phyloP scores from a whole-genome alignment of 2,797 vertebrate genomes.

The Labroides dimidiatus region DNA sequence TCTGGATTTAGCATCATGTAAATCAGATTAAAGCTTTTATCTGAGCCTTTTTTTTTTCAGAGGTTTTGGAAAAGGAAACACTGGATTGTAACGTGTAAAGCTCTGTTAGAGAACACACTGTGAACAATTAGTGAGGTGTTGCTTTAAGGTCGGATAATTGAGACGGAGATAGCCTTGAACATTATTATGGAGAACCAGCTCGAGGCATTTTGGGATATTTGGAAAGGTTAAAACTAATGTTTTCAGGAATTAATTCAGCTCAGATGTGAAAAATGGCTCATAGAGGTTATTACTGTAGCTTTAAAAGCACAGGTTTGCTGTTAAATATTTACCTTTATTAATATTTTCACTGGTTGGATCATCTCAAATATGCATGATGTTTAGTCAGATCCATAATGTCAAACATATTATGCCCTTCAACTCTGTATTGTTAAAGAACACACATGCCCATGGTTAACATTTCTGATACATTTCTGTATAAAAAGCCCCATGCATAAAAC shows the following conservation, averaged over 20 bases:
- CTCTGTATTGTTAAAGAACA: too few species aligned
- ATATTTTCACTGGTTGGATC: conserved; percentile 10
- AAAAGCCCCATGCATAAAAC: conserved; percentile 39
- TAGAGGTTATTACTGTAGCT: conserved; percentile 16
- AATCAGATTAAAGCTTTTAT: too few species aligned
- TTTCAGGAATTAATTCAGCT: conserved; percentile 85
- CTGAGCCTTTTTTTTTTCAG: too few species aligned
- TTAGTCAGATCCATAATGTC: not conserved
- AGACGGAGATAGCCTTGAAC: not conserved
- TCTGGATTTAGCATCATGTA: not conserved
- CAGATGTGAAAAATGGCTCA: conserved; percentile 54
- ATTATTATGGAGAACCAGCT: conserved; percentile 1
- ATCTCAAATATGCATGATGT: conserved; percentile 11
- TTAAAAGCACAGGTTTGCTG: conserved; percentile 27
- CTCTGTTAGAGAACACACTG: not conserved
- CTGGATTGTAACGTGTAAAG: too few species aligned
- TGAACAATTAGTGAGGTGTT: not conserved
- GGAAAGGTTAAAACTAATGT: conserved; percentile 21
- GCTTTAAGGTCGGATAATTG: conserved; percentile 10
- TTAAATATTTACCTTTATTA: conserved; percentile 13
- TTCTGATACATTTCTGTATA: not conserved
- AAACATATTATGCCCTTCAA: too few species aligned
- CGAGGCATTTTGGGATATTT: conserved; percentile 5
- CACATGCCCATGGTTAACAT: conserved; percentile 9
- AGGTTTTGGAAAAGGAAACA: too few species aligned